phyloP scores from a whole-genome alignment of 2,888 invertebrate species.

The Clostera curtula region DNA sequence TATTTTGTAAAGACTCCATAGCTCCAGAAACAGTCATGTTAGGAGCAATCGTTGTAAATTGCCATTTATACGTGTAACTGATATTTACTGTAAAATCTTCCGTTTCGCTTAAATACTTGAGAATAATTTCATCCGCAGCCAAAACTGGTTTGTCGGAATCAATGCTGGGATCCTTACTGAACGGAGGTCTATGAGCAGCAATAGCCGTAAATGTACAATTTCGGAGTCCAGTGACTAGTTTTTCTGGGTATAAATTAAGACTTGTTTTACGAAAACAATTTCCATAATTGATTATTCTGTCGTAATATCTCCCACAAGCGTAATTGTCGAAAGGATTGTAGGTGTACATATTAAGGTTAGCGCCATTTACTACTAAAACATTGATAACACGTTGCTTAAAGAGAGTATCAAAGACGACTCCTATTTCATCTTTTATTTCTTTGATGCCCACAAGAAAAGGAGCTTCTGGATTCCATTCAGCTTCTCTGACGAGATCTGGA shows the following conservation, averaged over 20 bases:
- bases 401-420: too few species aligned
- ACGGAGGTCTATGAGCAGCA: slow-evolving; percentile 40
- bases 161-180: slow-evolving; percentile 25
- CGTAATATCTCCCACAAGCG: slow-evolving; percentile 43
- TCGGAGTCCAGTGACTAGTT: slow-evolving; percentile 29
- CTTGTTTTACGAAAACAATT: slow-evolving; percentile 26
- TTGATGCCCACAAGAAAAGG: too few species aligned
- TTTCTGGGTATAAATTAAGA: slow-evolving; percentile 27
- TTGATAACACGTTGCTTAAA: too few species aligned
- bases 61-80: too few species aligned
- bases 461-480: too few species aligned
- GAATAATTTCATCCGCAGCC: slow-evolving; percentile 18
- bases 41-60: slow-evolving; percentile 2
- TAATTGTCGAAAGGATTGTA: slow-evolving; percentile 48
- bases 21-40: slow-evolving; percentile 22
- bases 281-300: slow-evolving; percentile 31
- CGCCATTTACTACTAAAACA: slow-evolving; percentile 33
- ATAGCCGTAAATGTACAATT: slow-evolving; percentile 38
- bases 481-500: too few species aligned
- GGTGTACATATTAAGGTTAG: too few species aligned
- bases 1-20: slow-evolving; percentile 26
- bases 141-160: slow-evolving; percentile 1
- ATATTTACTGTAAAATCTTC: slow-evolving; percentile 14
- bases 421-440: too few species aligned
- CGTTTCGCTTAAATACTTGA: slow-evolving; percentile 11